These are phyloP conservation scores for Tichodroma muraria DNA, from an alignment of 2,113 vertebrate genomes.

Conservation along the genomic window DNA sequence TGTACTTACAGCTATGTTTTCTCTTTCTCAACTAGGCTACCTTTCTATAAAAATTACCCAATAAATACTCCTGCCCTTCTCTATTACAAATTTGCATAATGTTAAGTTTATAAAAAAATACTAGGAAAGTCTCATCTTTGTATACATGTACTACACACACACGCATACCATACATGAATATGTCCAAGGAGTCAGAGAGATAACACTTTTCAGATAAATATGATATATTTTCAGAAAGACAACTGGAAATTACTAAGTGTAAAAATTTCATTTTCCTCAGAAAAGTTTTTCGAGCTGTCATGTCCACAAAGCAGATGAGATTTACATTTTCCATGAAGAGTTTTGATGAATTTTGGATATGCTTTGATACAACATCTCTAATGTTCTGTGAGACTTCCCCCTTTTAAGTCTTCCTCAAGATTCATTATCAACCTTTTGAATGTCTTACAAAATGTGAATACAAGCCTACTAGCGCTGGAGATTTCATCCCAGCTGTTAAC, in stretches of 20 bases:
- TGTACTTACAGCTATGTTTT: not conserved
- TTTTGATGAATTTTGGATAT: not conserved
- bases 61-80: not conserved
- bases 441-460: not conserved
- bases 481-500: not conserved
- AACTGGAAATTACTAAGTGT: not conserved
- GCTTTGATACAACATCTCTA: not conserved
- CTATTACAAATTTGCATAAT: not conserved
- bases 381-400: not conserved
- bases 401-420: not conserved
- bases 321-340: not conserved
- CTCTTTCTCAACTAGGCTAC: not conserved
- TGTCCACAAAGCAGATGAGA: not conserved
- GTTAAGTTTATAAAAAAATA: not conserved
- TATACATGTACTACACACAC: not conserved
- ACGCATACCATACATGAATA: fast-evolving
- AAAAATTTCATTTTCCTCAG: not conserved
- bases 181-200: not conserved
- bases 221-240: not conserved
- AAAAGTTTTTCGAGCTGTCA: not conserved
- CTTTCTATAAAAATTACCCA: not conserved
- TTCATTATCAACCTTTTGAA: not conserved
- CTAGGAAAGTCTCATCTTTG: not conserved
- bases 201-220: not conserved
- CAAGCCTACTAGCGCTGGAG: not conserved